Base-by-base conservation (phyloP, 2,888 invertebrate species). In the Sepiola atlantica region DNA sequence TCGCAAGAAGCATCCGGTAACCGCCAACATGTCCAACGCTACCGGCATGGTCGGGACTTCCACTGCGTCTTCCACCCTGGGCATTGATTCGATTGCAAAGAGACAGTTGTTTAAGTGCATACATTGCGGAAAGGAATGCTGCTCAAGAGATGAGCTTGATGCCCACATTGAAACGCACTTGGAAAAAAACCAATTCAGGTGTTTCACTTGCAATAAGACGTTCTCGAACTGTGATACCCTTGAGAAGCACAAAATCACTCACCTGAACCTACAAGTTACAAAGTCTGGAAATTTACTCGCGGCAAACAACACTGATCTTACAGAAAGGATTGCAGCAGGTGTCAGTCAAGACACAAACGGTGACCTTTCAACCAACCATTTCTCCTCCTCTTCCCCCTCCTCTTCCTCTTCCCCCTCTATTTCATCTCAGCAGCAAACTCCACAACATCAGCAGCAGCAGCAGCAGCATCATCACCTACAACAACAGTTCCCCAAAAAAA, bases 141-240 rank as follows among this genome's bases (percentile, higher is more conserved):
- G 54, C 45, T 92, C 92, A 28, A 92, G 55, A n/a, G 92, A 92
- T n/a, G 92, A 92, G 32, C 54, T 92, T 16, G 92, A 92, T 45
- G 55, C 92, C 45, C 92, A 92, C 92, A 55, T 92, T 54, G 92
- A 92, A 55, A 55, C 32, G 54, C 92, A 92, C 92, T n/a, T 28
- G 92, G 92, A 92, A 54, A 92, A 92, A 28, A 92, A 92, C 28
- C 45, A n/a, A 28, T 92, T 92, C 55, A 92, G 55, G 54, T 92
- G 92, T 92, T n/a, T 92, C 35, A 92, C 92, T 92, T 92, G 92
- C 55, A 92, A 92, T 55, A 92, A 92, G 45, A 92, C 45, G 45
- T 92, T 92, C 92, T 55, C 92, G 54, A 92, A 45, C n/a, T 92
- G 54, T 92, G 45, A 92, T 55, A 92, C 54, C 45, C 55, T 92